A percentile compares a stretch with the other conserved stretches of the same genome.
Evolutionary conservation across 2,888 invertebrate genomes (phyloP).

Genomic region (Mythimna lalbum): DNA sequence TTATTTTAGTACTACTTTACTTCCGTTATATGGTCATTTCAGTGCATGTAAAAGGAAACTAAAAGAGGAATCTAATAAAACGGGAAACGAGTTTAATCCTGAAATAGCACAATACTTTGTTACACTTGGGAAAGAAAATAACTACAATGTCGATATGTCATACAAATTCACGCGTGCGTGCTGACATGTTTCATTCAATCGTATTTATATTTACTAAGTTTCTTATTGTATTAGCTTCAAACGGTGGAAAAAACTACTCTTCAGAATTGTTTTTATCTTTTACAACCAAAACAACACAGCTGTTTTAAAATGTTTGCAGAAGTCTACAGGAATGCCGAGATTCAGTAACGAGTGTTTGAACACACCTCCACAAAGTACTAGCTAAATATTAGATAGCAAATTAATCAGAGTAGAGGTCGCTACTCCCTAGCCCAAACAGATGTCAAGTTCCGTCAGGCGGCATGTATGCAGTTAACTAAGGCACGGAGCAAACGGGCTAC

Average conservation of each 20-base stretch:
- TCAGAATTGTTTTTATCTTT: neutral
- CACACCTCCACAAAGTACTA: conserved; percentile 14
- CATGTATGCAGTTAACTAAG: neutral
- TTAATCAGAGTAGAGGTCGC: conserved; percentile 11
- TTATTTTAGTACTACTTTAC: conserved; percentile 18
- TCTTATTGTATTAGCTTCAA: conserved; percentile 25
- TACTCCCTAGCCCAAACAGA: conserved; percentile 19
- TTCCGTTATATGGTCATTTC: conserved; percentile 10
- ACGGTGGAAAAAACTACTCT: conserved; percentile 21
- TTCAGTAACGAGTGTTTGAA: conserved; percentile 1
- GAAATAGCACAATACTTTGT: conserved; percentile 32
- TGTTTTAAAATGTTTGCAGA: neutral
- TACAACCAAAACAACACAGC: conserved; percentile 2
- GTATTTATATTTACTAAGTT: conserved; percentile 31
- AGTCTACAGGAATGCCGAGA: conserved; percentile 1
- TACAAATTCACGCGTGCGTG: conserved; percentile 40
- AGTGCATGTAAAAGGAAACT: conserved; percentile 37
- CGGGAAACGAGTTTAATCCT: conserved; percentile 31
- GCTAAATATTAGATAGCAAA: conserved; percentile 18
- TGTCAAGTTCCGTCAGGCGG: conserved; percentile 16
- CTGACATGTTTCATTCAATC: conserved; percentile 5
- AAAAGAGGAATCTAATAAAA: conserved; percentile 27
- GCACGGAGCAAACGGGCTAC: no score
- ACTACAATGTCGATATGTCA: conserved; percentile 37
- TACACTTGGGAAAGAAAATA: conserved; percentile 14